Conservation (phyloP, 2,113 vertebrate species). For the Carassius gibelio region DNA sequence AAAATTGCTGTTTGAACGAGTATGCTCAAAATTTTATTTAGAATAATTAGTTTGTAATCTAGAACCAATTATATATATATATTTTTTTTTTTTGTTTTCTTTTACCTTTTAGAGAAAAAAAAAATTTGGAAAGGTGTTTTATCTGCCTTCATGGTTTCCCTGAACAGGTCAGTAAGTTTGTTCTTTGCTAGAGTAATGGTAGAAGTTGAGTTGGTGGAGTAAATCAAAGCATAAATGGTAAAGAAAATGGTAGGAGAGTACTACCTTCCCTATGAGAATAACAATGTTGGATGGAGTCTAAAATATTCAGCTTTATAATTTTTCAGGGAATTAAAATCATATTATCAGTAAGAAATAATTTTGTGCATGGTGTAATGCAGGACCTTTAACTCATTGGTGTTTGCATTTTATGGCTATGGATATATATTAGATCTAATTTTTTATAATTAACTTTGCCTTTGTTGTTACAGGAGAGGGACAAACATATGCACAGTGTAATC, state of each 20-base stretch:
- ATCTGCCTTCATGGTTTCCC: constrained; percentile 11
- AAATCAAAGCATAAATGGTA: too few species aligned
- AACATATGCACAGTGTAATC: constrained; percentile 63
- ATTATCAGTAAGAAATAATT: too few species aligned
- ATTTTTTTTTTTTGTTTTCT: too few species aligned
- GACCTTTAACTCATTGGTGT: not conserved
- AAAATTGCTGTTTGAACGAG: too few species aligned
- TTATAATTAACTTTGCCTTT: not conserved
- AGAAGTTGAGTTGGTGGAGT: too few species aligned
- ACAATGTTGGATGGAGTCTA: not conserved
- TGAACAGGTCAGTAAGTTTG: constrained; percentile 18
- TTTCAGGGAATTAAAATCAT: not conserved
- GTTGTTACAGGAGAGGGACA: constrained; percentile 55
- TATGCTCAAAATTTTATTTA: too few species aligned
- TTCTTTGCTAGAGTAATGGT: not conserved
- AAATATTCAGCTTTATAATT: not conserved
- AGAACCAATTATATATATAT: too few species aligned
- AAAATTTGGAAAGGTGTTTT: too few species aligned
- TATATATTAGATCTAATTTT: not conserved
- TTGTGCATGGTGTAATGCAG: too few species aligned
- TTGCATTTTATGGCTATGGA: not conserved
- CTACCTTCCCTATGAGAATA: not conserved
- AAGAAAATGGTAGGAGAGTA: too few species aligned
- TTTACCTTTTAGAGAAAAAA: not conserved
- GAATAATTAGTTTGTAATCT: too few species aligned